Evolutionary conservation across 2,888 invertebrate genomes (phyloP).

Genomic region (Pseudococcus viburni): DNA sequence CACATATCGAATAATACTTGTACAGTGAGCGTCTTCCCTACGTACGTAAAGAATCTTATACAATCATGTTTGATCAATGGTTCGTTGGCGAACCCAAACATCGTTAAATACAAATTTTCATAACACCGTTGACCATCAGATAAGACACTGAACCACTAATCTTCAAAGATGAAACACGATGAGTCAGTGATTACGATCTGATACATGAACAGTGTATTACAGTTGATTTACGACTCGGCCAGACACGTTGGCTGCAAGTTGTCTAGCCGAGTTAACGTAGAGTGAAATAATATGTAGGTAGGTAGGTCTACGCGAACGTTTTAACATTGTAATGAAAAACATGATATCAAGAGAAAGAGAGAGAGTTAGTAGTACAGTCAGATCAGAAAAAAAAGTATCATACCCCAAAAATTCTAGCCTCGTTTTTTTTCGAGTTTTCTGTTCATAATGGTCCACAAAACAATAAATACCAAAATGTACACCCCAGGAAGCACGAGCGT

Average conservation of each 20-base stretch:
- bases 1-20: background rate
- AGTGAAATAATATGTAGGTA: background rate
- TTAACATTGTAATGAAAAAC: conserved; percentile 13
- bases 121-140: conserved; percentile 19
- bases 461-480: too few species aligned
- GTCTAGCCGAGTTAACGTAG: conserved; percentile 4
- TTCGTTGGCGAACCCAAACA: conserved; percentile 4
- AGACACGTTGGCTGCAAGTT: conserved; percentile 28
- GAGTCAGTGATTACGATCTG: conserved; percentile 34
- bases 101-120: conserved; percentile 12
- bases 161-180: conserved; percentile 33
- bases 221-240: background rate
- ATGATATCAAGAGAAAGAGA: background rate
- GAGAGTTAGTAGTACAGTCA: too few species aligned
- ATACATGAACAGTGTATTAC: background rate
- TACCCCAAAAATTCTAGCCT: too few species aligned
- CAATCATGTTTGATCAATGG: conserved; percentile 12
- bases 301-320: background rate
- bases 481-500: too few species aligned
- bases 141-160: conserved; percentile 24
- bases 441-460: too few species aligned
- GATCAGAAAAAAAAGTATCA: too few species aligned
- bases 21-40: background rate
- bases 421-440: too few species aligned
- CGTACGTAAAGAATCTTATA: background rate